Conservation (phyloP, 2,113 vertebrate genomes). For the Calonectris borealis region DNA sequence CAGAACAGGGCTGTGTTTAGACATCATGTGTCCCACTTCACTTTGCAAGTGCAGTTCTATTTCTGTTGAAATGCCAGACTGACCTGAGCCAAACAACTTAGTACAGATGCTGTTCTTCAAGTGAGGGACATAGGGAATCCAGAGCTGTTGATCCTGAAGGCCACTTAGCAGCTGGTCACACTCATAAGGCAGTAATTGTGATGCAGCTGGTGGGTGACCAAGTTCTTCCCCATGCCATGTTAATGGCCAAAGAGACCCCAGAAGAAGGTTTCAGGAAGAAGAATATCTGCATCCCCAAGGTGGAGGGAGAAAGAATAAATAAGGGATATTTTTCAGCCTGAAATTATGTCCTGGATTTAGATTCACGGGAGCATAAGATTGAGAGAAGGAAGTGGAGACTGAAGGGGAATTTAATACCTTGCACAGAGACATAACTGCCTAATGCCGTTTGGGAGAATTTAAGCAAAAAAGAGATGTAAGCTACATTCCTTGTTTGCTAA, state of each 20-base stretch:
- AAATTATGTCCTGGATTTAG: not conserved
- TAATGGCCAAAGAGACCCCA: not conserved
- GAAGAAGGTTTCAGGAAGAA: not conserved
- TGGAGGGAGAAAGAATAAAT: not conserved
- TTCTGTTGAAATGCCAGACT: not conserved
- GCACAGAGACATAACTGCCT: not conserved
- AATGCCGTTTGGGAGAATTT: not conserved
- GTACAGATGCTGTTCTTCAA: not conserved
- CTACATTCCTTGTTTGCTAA: not conserved
- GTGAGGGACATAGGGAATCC: not conserved
- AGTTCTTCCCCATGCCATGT: not conserved
- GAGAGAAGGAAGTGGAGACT: not conserved
- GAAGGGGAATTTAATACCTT: not conserved
- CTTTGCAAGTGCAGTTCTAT: not conserved
- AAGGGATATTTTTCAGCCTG: not conserved
- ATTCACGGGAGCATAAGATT: not conserved
- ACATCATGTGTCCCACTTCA: accelerated
- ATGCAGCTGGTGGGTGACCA: not conserved
- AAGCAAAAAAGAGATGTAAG: not conserved
- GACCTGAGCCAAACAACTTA: not conserved
- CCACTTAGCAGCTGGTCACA: not conserved
- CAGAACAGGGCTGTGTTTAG: not conserved
- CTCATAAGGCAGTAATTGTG: not conserved
- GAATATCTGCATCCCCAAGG: not conserved
- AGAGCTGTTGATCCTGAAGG: not conserved